Base-by-base conservation (phyloP, 2,888 invertebrate genomes). In the Oscheius sp. region DNA sequence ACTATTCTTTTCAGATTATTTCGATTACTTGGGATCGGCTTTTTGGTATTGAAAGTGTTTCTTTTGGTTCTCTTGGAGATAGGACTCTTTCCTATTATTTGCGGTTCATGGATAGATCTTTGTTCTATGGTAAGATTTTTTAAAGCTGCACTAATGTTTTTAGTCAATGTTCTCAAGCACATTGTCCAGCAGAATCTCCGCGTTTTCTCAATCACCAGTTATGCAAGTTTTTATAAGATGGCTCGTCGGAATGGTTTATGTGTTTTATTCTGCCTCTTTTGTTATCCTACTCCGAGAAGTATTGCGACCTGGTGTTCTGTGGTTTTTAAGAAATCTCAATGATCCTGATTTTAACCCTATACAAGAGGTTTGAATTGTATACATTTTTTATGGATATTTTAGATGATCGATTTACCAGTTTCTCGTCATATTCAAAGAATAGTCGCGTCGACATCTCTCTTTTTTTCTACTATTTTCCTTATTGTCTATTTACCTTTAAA, bases 261-360 rank as follows among this genome's bases (percentile, higher is more conserved):
- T 99, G 16, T 99, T 99, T 90, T 99, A 99, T 90, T 98, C 99
- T 89, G 99, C 98, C 7, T 96, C 96, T 0, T 98, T 96, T 88
- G 94, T 98, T 55, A 91, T 96, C 21, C 91, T 99, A 1, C 90
- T 99, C 27, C 91, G 98, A 69, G 98, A 99, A 90, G 75, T 83
- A 46, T 89, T 99, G 46, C 92, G 99, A 69, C 99, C 99, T 0
- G 99, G 99, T 0, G 96, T 98, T 0, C 91, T 99, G 1, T 99
- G 98, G 98, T 99, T 99, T 90, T 91, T 99, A 84, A 92, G 97
- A 82, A 99, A 99, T 89, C 91, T 99, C 74, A 99, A 99, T 89
- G 98, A 99, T 90, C 98, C 99, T 0, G 98, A 99, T 88, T 99
- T 99, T 88, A 98, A 97, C 90, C 99, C 99, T 7, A 96, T 99